Evolutionary conservation across 2,797 vertebrate genomes (phyloP).

Genomic region (Tapera naevia): DNA sequence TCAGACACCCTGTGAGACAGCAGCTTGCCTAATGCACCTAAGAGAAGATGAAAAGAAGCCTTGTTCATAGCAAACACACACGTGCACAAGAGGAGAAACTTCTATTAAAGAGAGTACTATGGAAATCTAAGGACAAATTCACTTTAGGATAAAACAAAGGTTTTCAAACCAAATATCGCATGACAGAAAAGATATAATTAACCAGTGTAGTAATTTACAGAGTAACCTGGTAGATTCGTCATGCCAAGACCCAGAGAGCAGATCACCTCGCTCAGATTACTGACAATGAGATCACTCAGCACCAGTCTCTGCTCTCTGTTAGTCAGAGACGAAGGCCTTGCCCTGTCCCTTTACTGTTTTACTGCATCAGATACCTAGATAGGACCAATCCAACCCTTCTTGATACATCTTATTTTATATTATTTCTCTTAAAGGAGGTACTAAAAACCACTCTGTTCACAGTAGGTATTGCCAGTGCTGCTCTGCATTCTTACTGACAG

Average conservation of each 20-base stretch:
- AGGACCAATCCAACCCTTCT: background rate
- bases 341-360: background rate
- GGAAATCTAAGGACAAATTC: background rate
- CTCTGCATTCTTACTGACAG: background rate
- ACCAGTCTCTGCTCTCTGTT: background rate
- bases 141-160: background rate
- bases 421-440: background rate
- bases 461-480: background rate
- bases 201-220: background rate
- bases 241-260: background rate
- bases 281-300: slow-evolving; percentile 10
- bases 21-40: background rate
- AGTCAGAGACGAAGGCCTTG: background rate
- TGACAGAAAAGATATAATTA: background rate
- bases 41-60: background rate
- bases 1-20: background rate
- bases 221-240: background rate
- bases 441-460: background rate
- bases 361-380: background rate
- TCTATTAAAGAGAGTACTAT: background rate
- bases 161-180: background rate
- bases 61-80: background rate
- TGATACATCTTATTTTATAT: background rate
- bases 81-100: background rate
- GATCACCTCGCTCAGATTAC: slow-evolving; percentile 22